Evolutionary conservation across 2,797 vertebrate species (phyloP).

Genomic region (Sebastolobus altivelis): DNA sequence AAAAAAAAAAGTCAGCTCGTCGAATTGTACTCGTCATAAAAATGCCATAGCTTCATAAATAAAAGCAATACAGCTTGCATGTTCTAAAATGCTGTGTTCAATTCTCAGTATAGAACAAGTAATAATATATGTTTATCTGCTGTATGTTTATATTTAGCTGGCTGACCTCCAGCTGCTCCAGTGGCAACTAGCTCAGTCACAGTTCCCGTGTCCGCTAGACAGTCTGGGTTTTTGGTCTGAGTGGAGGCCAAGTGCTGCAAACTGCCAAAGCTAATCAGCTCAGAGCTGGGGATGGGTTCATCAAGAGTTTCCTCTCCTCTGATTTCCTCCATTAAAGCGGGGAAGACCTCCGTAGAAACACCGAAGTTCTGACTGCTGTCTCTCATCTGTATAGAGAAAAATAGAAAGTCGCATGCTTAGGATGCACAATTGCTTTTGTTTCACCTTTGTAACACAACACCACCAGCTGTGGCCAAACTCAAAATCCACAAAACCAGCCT

Average conservation of each 20-base stretch:
- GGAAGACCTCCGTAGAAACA: conserved; percentile 13
- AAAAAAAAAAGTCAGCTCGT: background rate
- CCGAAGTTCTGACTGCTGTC: conserved; percentile 32
- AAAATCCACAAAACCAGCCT: no score
- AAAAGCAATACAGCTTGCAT: background rate
- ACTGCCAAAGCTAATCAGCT: conserved; percentile 17
- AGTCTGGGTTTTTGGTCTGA: conserved; percentile 23
- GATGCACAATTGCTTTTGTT: background rate
- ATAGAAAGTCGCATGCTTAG: background rate
- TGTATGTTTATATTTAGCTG: conserved; percentile 55
- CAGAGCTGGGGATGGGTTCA: conserved; percentile 29
- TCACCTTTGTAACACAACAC: background rate
- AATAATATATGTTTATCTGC: conserved; percentile 21
- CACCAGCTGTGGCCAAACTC: background rate
- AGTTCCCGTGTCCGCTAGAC: conserved; percentile 46
- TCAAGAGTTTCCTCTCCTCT: conserved; percentile 19
- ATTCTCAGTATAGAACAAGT: conserved; percentile 1
- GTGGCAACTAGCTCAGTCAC: conserved; percentile 15
- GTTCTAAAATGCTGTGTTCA: background rate
- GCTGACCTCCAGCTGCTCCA: conserved; percentile 64
- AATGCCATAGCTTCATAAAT: background rate
- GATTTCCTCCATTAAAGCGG: conserved; percentile 10
- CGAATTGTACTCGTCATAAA: background rate
- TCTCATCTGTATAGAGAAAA: conserved; percentile 47
- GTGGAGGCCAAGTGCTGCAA: conserved; percentile 25